Evolutionary conservation across 2,797 vertebrate species (phyloP).

Genomic region (Molossus molossus): DNA sequence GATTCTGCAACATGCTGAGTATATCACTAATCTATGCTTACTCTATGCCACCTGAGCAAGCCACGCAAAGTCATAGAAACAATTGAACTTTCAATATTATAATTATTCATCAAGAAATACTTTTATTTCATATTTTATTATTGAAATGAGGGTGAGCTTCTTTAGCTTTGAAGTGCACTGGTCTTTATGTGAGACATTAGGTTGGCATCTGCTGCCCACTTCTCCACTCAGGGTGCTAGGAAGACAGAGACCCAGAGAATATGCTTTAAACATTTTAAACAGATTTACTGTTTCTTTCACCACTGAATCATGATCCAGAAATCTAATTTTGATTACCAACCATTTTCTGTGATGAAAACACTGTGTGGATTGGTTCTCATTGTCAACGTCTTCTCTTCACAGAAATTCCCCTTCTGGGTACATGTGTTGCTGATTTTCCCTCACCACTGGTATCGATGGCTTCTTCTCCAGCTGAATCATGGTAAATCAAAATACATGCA

Average conservation of each 20-base stretch:
- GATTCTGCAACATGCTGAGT: not conserved
- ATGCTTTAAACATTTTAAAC: not conserved
- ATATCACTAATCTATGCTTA: not conserved
- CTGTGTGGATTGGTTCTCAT: no score
- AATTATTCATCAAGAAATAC: not conserved
- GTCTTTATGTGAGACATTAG: not conserved
- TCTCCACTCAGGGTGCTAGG: not conserved
- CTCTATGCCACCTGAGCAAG: not conserved
- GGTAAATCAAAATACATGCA: not conserved
- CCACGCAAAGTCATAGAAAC: not conserved
- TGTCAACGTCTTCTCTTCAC: not conserved
- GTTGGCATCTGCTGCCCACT: not conserved
- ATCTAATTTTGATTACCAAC: not conserved
- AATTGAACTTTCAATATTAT: not conserved
- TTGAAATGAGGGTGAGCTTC: not conserved
- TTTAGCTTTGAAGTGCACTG: not conserved
- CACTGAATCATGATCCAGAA: not conserved
- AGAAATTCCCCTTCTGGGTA: not conserved
- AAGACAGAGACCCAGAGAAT: not conserved
- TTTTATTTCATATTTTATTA: conserved; percentile 1
- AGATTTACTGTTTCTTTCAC: not conserved
- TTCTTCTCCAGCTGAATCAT: not conserved
- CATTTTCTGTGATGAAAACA: not conserved
- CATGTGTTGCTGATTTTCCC: not conserved
- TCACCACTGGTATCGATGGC: not conserved